Evolutionary conservation across 2,888 invertebrate genomes (phyloP).

Genomic region (Dryomyza anilis): DNA sequence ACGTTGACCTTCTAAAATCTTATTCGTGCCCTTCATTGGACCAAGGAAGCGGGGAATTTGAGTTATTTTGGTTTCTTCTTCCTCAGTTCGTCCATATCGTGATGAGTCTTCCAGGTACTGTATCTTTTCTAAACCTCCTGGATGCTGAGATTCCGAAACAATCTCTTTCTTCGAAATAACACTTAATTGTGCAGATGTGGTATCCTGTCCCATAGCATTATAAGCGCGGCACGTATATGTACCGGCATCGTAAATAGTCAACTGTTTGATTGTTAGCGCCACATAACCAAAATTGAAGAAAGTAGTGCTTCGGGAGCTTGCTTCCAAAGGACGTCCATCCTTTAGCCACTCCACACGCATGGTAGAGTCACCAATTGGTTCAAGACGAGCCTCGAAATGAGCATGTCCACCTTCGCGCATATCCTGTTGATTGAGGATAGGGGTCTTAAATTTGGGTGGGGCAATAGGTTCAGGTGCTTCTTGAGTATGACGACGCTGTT

Average conservation of each 20-base stretch:
- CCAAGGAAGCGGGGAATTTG: slow-evolving; percentile 88
- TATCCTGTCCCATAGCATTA: slow-evolving; percentile 85
- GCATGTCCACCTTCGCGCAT: slow-evolving; percentile 92
- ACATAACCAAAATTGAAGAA: slow-evolving; percentile 96
- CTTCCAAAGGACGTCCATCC: slow-evolving; percentile 88
- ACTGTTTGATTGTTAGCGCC: slow-evolving; percentile 88
- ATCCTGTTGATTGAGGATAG: slow-evolving; percentile 84
- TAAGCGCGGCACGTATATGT: slow-evolving; percentile 87
- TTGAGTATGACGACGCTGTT: slow-evolving; percentile 79
- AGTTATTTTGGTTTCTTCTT: slow-evolving; percentile 76
- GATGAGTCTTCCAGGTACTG: slow-evolving; percentile 86
- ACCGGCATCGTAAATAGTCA: slow-evolving; percentile 88
- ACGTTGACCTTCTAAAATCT: slow-evolving; percentile 89
- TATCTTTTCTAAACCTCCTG: slow-evolving; percentile 89
- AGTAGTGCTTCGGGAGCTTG: slow-evolving; percentile 89
- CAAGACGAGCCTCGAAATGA: slow-evolving; percentile 93
- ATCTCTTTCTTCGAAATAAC: slow-evolving; percentile 86
- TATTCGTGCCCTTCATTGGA: slow-evolving; percentile 89
- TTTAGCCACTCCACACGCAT: slow-evolving; percentile 92
- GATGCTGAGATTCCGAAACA: slow-evolving; percentile 88
- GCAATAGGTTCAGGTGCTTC: slow-evolving; percentile 80
- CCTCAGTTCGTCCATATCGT: slow-evolving; percentile 70
- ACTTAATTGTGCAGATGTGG: slow-evolving; percentile 79
- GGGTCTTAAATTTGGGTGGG: slow-evolving; percentile 86
- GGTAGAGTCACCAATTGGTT: slow-evolving; percentile 89